Percentiles rank a stretch among this genome's conserved stretches.
phyloP scores from a whole-genome alignment of 2,888 invertebrate genomes.

The Brachyopa scutellaris region DNA sequence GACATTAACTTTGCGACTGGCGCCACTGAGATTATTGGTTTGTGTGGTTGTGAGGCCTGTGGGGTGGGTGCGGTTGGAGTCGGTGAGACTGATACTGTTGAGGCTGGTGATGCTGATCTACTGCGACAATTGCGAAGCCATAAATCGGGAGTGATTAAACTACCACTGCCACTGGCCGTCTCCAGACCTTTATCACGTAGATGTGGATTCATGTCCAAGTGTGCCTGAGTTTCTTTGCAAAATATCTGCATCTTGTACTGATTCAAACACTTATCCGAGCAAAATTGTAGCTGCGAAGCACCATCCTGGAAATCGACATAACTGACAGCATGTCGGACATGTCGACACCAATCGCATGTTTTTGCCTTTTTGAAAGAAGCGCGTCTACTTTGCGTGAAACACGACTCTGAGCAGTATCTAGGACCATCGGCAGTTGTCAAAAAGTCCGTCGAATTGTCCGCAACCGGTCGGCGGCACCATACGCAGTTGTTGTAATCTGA shows the following conservation, averaged over 20 bases:
- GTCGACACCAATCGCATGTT: conserved; percentile 97
- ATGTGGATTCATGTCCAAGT: conserved; percentile 92
- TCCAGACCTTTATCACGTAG: conserved; percentile 83
- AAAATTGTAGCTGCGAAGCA: conserved; percentile 94
- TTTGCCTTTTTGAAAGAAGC: conserved; percentile 95
- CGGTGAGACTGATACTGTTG: conserved; percentile 84
- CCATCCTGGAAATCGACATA: conserved; percentile 96
- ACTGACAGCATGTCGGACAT: conserved; percentile 93
- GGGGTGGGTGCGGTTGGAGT: conserved; percentile 75
- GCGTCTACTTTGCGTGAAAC: conserved; percentile 93
- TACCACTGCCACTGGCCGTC: conserved; percentile 77
- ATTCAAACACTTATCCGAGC: conserved; percentile 95
- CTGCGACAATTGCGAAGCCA: conserved; percentile 93
- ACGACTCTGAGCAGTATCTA: conserved; percentile 91
- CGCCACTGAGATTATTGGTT: conserved; percentile 86
- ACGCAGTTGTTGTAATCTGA: conserved; percentile 86
- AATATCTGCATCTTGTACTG: conserved; percentile 99
- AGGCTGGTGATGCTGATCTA: conserved; percentile 85
- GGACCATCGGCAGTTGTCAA: conserved; percentile 82
- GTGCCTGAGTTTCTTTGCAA: conserved; percentile 95
- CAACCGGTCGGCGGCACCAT: conserved; percentile 88
- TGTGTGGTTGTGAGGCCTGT: conserved; percentile 81
- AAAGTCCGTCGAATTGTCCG: conserved; percentile 84
- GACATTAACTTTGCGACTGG: conserved; percentile 86
- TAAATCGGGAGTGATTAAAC: conserved; percentile 93